Percentiles rank a stretch among this genome's conserved stretches.
Conservation (phyloP, 2,113 vertebrate species). For the Embiotoca jacksoni region DNA sequence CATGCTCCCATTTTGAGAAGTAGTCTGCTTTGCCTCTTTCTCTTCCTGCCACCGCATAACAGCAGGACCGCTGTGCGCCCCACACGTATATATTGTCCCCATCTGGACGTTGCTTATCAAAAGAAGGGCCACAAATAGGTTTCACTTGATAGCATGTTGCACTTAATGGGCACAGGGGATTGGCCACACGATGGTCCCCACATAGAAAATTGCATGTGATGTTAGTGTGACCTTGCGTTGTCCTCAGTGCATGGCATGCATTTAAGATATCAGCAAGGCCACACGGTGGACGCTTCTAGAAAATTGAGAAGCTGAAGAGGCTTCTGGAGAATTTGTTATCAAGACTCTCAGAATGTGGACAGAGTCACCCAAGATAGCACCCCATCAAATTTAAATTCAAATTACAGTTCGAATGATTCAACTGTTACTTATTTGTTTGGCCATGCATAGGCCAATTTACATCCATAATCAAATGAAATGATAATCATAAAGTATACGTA, state of each 20-base stretch:
- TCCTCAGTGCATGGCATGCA: conserved; percentile 45
- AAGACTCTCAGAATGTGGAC: conserved; percentile 3
- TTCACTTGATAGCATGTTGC: conserved; percentile 35
- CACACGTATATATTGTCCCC: not conserved
- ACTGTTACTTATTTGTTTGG: not conserved
- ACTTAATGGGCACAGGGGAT: conserved; percentile 11
- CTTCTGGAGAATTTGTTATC: conserved; percentile 12
- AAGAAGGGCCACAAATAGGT: conserved; percentile 25
- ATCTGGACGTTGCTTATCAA: conserved; percentile 27
- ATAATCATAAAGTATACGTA: not conserved
- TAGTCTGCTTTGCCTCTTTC: conserved; percentile 2
- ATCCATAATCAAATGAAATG: conserved; percentile 2
- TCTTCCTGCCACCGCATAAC: not conserved
- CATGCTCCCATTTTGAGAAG: conserved; percentile 9
- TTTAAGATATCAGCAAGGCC: conserved; percentile 46
- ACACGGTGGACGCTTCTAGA: conserved; percentile 26
- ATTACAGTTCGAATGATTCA: conserved; percentile 11
- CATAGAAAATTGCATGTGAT: conserved; percentile 43
- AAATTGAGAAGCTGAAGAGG: conserved; percentile 10
- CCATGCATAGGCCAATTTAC: not conserved
- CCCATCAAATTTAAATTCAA: conserved; percentile 14
- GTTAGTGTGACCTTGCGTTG: conserved; percentile 51
- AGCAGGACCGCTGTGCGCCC: not conserved
- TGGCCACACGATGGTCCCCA: conserved; percentile 16
- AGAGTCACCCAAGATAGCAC: conserved; percentile 2